These are phyloP conservation scores for Abscondita cerata DNA, from an alignment of 2,888 invertebrate genomes.

Conservation along the genomic window DNA sequence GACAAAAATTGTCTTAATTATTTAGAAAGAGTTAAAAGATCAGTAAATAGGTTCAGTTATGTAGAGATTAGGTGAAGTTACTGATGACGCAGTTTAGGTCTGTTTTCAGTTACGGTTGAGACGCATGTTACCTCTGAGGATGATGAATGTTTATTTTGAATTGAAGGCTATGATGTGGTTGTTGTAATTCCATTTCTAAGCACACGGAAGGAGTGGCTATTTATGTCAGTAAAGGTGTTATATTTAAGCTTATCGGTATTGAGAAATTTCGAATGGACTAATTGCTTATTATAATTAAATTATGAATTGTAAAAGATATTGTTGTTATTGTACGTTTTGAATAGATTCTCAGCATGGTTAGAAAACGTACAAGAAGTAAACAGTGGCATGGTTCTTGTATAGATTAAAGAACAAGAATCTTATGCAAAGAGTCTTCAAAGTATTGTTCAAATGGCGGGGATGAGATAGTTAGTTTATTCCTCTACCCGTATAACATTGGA, in stretches of 20 bases:
- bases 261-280: not conserved
- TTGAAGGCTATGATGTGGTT: not conserved
- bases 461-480: no score
- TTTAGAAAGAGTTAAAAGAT: not conserved
- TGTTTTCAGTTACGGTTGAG: not conserved
- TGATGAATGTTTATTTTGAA: not conserved
- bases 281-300: no score
- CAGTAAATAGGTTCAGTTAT: not conserved
- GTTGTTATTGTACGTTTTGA: no score
- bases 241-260: not conserved
- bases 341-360: no score
- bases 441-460: no score
- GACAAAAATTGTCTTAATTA: not conserved
- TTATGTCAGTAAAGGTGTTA: not conserved
- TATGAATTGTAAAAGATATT: no score
- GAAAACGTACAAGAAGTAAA: no score
- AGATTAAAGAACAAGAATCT: no score
- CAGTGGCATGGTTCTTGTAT: no score
- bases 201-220: not conserved
- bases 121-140: not conserved
- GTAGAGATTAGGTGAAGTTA: constrained; percentile 1
- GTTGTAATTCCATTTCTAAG: not conserved
- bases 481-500: no score
- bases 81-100: not conserved
- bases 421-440: no score